phyloP scores from a whole-genome alignment of 2,113 vertebrate genomes.

The Redunca redunca region DNA sequence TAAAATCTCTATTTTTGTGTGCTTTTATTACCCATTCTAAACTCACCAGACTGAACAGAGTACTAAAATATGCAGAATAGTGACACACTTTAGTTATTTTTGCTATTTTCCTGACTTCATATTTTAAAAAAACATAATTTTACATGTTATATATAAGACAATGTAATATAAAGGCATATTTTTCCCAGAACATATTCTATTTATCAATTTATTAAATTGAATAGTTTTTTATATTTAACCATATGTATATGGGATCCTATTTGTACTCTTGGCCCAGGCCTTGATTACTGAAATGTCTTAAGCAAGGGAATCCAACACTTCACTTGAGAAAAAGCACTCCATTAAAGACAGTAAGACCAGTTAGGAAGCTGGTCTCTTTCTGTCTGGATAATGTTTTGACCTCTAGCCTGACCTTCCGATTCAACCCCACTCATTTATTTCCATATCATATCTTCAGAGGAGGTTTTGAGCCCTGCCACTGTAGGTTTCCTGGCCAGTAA shows the following conservation, averaged over 20 bases:
- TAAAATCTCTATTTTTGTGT: not conserved
- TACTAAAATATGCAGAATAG: not conserved
- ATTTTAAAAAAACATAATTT: not conserved
- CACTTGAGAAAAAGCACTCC: not conserved
- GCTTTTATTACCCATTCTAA: not conserved
- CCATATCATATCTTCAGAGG: not conserved
- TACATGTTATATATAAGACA: not conserved
- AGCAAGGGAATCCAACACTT: not conserved
- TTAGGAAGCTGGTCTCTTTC: not conserved
- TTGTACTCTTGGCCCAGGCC: not conserved
- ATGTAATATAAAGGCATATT: not conserved
- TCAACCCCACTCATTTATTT: not conserved
- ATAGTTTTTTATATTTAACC: not conserved
- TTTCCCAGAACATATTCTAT: not conserved
- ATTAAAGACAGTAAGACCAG: no score
- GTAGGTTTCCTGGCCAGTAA: not conserved
- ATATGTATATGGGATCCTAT: not conserved
- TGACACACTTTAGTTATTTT: not conserved
- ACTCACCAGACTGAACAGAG: not conserved
- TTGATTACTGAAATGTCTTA: not conserved
- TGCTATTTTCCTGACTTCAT: not conserved
- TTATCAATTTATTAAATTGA: not conserved
- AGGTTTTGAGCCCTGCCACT: not conserved
- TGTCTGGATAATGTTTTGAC: not conserved
- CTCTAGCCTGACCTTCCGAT: not conserved